phyloP scores from a whole-genome alignment of 1,140 invertebrate genomes.

The Dinoponera quadriceps region DNA sequence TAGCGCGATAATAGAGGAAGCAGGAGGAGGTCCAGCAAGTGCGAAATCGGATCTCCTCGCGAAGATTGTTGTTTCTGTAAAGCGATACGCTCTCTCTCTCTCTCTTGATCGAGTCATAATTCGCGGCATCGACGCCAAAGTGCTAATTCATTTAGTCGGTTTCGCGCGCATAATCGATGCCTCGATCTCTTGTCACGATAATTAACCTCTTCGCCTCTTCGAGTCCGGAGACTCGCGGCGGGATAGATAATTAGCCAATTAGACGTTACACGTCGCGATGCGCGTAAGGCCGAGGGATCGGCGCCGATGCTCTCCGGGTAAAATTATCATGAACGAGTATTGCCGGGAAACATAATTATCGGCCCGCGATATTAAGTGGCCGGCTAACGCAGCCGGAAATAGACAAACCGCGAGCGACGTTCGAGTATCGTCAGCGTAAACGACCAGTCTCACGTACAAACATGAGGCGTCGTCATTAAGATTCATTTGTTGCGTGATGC shows the following conservation, averaged over 20 bases:
- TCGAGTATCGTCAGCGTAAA: conserved; percentile 17
- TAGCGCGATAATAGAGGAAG: no score
- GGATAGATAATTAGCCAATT: conserved; percentile 72
- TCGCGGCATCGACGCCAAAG: conserved; percentile 34
- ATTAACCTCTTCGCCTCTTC: conserved; percentile 59
- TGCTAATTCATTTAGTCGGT: conserved; percentile 61
- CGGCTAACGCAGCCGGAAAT: conserved; percentile 29
- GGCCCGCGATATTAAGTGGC: conserved; percentile 23
- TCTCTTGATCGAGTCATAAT: conserved; percentile 49
- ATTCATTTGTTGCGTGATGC: not conserved
- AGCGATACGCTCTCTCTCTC: no score
- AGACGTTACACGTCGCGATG: conserved; percentile 63
- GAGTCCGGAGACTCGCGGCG: conserved; percentile 25
- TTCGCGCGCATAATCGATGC: conserved; percentile 43
- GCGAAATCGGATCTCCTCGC: not conserved
- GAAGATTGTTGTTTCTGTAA: not conserved
- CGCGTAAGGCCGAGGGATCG: conserved; percentile 60
- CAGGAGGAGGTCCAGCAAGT: no score
- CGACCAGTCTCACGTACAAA: not conserved
- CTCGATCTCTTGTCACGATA: conserved; percentile 66
- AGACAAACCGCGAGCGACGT: conserved; percentile 26
- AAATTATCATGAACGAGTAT: conserved; percentile 61
- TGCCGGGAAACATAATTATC: conserved; percentile 56
- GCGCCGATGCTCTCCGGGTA: conserved; percentile 41
- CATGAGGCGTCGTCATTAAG: not conserved